These are phyloP conservation scores for Leiothrix lutea DNA, from an alignment of 2,113 vertebrate genomes.

Conservation along the genomic window DNA sequence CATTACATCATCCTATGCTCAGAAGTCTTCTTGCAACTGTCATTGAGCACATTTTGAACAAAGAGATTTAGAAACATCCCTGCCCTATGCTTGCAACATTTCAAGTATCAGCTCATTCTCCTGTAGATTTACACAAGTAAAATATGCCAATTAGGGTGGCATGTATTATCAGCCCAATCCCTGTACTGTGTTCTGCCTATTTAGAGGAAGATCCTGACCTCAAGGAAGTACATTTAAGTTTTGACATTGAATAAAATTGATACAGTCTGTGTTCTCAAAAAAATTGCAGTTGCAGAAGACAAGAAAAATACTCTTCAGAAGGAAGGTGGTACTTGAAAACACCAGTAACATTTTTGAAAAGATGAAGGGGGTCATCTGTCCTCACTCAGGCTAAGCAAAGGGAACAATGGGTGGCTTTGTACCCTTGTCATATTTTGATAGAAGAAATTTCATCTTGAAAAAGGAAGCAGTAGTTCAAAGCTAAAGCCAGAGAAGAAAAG, in stretches of 20 bases:
- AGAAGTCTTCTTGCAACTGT: neutral
- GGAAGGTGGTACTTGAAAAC: neutral
- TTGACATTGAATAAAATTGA: neutral
- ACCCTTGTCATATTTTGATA: neutral
- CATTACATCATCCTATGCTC: neutral
- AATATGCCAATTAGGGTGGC: neutral
- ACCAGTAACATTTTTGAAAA: neutral
- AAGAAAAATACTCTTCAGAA: neutral
- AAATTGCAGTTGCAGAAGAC: neutral
- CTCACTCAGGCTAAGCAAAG: neutral
- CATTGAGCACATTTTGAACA: neutral
- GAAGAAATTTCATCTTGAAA: neutral
- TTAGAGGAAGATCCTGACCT: neutral
- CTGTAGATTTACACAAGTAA: neutral
- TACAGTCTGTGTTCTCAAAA: neutral
- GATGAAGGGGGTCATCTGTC: neutral
- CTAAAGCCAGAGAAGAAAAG: neutral
- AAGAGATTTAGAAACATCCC: neutral
- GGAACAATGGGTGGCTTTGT: neutral
- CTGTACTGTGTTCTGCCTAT: accelerated
- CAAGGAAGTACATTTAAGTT: neutral
- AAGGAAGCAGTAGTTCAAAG: neutral
- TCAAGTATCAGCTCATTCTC: neutral
- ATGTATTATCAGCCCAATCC: neutral
- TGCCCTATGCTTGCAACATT: neutral